These are phyloP conservation scores for Myanophis thanlyinensis DNA, from an alignment of 2,113 vertebrate species.

Conservation along the genomic window DNA sequence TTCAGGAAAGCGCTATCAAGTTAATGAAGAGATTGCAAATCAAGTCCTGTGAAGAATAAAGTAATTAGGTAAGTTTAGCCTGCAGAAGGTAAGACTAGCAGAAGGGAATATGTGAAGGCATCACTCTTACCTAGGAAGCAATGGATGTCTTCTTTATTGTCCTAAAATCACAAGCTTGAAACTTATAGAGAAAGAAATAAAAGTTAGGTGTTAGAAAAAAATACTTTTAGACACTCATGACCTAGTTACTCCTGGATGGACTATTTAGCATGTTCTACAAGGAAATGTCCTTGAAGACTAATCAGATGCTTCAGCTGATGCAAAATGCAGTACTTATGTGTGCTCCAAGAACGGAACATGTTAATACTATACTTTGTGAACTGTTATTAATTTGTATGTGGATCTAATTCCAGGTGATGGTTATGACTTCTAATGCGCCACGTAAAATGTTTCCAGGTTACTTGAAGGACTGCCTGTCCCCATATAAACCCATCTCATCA, in stretches of 20 bases:
- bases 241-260: not conserved
- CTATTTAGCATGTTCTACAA: not conserved
- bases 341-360: not conserved
- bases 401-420: not conserved
- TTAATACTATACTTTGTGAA: not conserved
- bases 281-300: not conserved
- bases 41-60: not conserved
- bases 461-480: not conserved
- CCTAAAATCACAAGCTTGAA: not conserved
- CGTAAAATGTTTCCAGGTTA: not conserved
- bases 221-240: not conserved
- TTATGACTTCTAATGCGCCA: not conserved
- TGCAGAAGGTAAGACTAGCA: not conserved
- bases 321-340: not conserved
- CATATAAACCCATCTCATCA: not conserved
- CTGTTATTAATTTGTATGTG: not conserved
- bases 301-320: not conserved
- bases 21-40: not conserved
- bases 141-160: not conserved
- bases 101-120: not conserved
- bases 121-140: not conserved
- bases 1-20: not conserved
- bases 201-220: not conserved
- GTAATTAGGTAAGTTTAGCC: not conserved
- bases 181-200: not conserved